Percentiles rank a stretch among this genome's conserved stretches.
Conservation (phyloP, 2,888 invertebrate species). For the Lepidochitona cinerea region DNA sequence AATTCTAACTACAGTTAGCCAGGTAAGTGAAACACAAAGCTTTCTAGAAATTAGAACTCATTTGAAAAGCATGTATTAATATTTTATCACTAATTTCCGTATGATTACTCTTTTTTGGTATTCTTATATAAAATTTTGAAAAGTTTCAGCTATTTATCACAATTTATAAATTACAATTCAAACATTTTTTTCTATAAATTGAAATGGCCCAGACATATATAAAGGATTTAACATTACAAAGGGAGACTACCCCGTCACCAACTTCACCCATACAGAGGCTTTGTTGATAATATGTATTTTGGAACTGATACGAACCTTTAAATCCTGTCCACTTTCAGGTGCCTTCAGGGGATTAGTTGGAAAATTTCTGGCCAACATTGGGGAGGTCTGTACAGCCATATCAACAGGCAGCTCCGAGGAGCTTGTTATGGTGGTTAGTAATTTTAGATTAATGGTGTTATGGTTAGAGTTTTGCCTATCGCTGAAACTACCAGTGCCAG, state of each 20-base stretch:
- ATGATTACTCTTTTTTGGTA: no score
- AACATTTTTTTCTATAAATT: no score
- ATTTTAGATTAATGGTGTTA: not conserved
- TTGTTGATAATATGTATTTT: not conserved
- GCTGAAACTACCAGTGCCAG: not conserved
- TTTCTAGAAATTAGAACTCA: no score
- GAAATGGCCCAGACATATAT: not conserved
- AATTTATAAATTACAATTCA: no score
- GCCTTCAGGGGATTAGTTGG: not conserved
- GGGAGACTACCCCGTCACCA: not conserved
- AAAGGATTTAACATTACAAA: not conserved
- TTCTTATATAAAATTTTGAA: no score
- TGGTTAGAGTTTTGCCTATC: not conserved
- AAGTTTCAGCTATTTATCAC: no score
- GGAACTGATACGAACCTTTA: not conserved
- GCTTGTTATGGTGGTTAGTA: constrained; percentile 1
- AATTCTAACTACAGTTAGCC: no score
- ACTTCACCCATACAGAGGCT: not conserved
- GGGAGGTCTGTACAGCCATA: constrained; percentile 29
- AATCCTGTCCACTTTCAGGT: not conserved
- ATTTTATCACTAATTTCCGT: no score
- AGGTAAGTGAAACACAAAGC: no score
- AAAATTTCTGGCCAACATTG: constrained; percentile 14
- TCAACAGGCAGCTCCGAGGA: constrained; percentile 12
- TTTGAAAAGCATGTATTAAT: no score